These are phyloP conservation scores for Falcunculus frontatus DNA, from an alignment of 2,113 vertebrate genomes.

Conservation along the genomic window DNA sequence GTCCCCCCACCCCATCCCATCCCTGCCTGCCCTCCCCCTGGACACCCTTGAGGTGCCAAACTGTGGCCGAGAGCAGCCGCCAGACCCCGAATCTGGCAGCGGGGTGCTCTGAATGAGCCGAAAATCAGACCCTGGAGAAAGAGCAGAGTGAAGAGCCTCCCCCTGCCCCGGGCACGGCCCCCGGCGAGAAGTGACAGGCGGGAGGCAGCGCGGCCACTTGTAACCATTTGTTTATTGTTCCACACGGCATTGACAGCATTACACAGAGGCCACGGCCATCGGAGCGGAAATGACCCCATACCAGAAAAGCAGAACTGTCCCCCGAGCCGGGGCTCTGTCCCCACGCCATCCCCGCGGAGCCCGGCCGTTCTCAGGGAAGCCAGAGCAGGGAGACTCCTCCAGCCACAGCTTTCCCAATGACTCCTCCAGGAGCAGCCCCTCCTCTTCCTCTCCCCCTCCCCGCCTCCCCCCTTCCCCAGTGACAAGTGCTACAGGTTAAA, in stretches of 20 bases:
- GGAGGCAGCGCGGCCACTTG: not conserved
- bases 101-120: not conserved
- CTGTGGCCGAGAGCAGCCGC: rapidly evolving
- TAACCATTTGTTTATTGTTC: constrained; percentile 55
- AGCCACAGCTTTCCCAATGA: not conserved
- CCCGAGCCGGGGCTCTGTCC: not conserved
- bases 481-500: constrained; percentile 63
- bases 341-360: not conserved
- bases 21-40: not conserved
- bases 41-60: not conserved
- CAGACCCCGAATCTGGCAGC: rapidly evolving
- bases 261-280: constrained; percentile 4
- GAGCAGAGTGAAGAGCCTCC: not conserved
- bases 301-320: not conserved
- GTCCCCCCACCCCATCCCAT: rapidly evolving
- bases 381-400: not conserved
- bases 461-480: not conserved
- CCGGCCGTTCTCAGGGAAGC: not conserved
- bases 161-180: rapidly evolving
- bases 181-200: not conserved
- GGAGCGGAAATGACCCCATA: not conserved
- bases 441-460: not conserved
- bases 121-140: not conserved
- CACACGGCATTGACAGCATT: constrained; percentile 41
- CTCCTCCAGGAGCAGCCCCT: not conserved